phyloP scores from a whole-genome alignment of 2,888 invertebrate genomes.

The Morinoia aosen region DNA sequence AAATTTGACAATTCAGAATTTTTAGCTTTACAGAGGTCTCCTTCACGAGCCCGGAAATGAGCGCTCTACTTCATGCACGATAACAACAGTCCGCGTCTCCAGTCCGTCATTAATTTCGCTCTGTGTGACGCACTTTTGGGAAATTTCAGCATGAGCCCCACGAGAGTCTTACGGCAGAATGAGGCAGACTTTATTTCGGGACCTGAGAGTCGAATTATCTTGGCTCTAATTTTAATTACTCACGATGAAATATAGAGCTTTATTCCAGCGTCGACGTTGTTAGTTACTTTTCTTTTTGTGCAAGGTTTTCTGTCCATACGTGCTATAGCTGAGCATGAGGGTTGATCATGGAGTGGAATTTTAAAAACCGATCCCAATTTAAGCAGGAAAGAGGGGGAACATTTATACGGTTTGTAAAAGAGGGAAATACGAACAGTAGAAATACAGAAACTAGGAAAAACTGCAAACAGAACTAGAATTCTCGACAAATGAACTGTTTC shows the following conservation, averaged over 20 bases:
- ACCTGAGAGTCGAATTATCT: not conserved
- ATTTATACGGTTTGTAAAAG: too few species aligned
- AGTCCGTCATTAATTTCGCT: conserved; percentile 4
- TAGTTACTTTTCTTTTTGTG: not conserved
- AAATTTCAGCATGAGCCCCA: not conserved
- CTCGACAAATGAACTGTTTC: too few species aligned
- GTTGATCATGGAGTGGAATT: too few species aligned
- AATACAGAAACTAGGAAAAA: too few species aligned
- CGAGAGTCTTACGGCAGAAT: not conserved
- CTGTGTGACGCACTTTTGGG: not conserved
- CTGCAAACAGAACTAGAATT: too few species aligned
- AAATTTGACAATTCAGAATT: not conserved
- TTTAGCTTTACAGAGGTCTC: not conserved
- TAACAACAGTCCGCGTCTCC: not conserved
- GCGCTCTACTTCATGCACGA: not conserved
- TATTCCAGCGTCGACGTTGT: not conserved
- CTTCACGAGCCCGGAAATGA: not conserved
- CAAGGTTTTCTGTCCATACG: not conserved
- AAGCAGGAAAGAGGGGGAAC: too few species aligned
- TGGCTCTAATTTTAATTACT: not conserved
- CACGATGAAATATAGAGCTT: not conserved
- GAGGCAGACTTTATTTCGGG: not conserved
- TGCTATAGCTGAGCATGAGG: too few species aligned
- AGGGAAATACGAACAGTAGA: too few species aligned
- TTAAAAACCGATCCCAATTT: too few species aligned